Conservation (phyloP, 1,140 invertebrate species). For the Lepidurus couesii region DNA sequence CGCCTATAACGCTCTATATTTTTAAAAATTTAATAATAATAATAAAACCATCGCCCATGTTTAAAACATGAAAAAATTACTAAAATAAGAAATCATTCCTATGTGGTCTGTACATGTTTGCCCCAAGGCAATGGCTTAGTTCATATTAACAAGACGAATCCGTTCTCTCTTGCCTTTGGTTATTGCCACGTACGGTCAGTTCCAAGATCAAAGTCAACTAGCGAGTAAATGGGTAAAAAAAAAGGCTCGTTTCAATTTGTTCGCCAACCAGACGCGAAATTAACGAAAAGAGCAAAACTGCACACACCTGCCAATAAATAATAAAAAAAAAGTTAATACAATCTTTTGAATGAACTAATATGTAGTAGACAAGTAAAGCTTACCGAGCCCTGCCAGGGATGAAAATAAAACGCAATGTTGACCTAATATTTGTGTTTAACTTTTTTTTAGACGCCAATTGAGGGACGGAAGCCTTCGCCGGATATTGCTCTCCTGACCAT, state of each 20-base stretch:
- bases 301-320: too few species aligned
- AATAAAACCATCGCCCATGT: neutral
- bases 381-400: neutral
- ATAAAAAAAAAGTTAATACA: too few species aligned
- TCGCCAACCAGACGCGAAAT: neutral
- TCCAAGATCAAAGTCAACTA: neutral
- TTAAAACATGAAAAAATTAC: neutral
- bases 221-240: too few species aligned
- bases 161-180: neutral
- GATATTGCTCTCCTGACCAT: conserved; percentile 51
- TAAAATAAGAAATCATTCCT: conserved; percentile 1
- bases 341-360: too few species aligned
- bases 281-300: neutral
- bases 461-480: conserved; percentile 41
- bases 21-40: neutral
- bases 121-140: conserved; percentile 2
- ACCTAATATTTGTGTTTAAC: neutral
- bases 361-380: too few species aligned
- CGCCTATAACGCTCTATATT: too few species aligned
- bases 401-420: neutral
- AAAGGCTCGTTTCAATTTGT: neutral
- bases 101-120: conserved; percentile 7
- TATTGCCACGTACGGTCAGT: neutral
- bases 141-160: neutral
- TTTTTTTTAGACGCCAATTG: conserved; percentile 25